Percentiles rank a stretch among this genome's conserved stretches.
Conservation (phyloP, 2,797 vertebrate species). For the Onychomys arenicola region DNA sequence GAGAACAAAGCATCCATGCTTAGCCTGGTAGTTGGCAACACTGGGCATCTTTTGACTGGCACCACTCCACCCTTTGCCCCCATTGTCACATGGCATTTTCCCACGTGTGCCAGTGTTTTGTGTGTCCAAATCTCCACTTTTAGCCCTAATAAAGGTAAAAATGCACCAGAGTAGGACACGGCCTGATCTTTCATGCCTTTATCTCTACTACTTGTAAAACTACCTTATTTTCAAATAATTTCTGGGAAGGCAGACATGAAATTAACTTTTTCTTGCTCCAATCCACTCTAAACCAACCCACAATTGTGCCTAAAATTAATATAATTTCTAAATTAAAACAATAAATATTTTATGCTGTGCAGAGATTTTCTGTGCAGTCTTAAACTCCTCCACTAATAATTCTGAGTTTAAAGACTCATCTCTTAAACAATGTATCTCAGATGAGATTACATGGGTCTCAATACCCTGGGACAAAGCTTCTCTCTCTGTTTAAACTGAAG, state of each 20-base stretch:
- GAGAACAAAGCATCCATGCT: neutral
- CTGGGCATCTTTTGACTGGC: neutral
- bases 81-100: neutral
- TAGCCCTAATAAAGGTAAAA: neutral
- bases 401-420: neutral
- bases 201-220: neutral
- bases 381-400: neutral
- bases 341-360: neutral
- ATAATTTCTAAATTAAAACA: neutral
- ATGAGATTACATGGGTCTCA: neutral
- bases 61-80: neutral
- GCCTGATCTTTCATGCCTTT: neutral
- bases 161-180: neutral
- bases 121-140: neutral
- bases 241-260: neutral
- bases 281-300: fast-evolving
- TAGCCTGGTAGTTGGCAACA: neutral
- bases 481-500: neutral
- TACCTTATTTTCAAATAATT: neutral
- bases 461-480: neutral
- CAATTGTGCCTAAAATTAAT: neutral
- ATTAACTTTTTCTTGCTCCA: neutral
- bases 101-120: neutral
- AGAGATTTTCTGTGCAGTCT: neutral
- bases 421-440: neutral